These are phyloP conservation scores for Trochalopteron elliotii DNA, from an alignment of 2,113 vertebrate species.

Conservation along the genomic window DNA sequence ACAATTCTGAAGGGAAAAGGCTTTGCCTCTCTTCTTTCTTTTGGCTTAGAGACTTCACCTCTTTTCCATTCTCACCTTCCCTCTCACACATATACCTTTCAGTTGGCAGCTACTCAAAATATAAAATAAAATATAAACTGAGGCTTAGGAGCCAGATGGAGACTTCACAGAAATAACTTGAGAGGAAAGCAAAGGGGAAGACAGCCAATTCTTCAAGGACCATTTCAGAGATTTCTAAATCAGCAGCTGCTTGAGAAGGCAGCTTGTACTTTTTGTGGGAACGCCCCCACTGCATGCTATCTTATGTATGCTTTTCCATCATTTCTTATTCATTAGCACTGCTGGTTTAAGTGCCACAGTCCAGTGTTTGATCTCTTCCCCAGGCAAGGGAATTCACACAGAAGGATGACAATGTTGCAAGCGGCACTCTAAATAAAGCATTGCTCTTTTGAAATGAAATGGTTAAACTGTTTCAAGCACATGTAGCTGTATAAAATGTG, in stretches of 20 bases:
- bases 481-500: not conserved
- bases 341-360: slow-evolving; percentile 2
- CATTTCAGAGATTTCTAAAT: not conserved
- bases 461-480: not conserved
- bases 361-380: not conserved
- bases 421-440: not conserved
- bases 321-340: not conserved
- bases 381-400: not conserved
- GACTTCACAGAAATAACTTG: not conserved
- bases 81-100: not conserved
- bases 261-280: slow-evolving; percentile 11
- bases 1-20: not conserved
- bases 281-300: not conserved
- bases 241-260: slow-evolving; percentile 30
- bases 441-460: not conserved
- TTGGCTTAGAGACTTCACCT: not conserved
- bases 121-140: not conserved
- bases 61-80: not conserved
- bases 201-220: not conserved
- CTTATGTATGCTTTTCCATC: not conserved
- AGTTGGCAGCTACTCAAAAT: not conserved
- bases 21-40: not conserved
- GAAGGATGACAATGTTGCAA: not conserved
- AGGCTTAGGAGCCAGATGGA: not conserved
- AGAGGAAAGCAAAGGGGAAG: slow-evolving; percentile 20